Percentiles rank a stretch among this genome's conserved stretches.
phyloP scores from a whole-genome alignment of 2,888 invertebrate genomes.

The Morpho helenor region DNA sequence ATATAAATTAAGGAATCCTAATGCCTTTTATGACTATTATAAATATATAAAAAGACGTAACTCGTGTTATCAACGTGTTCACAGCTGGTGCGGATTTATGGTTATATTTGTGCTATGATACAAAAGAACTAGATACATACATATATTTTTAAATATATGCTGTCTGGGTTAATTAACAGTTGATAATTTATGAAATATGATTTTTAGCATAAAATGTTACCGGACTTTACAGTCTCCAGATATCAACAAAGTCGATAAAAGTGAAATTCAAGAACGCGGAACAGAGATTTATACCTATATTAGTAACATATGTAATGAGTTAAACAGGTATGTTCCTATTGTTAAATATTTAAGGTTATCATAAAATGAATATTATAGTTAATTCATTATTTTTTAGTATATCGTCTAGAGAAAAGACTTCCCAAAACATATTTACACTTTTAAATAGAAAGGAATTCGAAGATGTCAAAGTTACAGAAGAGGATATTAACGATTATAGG shows the following conservation, averaged over 20 bases:
- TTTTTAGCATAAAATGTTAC: slow-evolving; percentile 34
- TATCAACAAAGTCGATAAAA: slow-evolving; percentile 15
- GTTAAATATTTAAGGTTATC: slow-evolving; percentile 5
- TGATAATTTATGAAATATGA: too few species aligned
- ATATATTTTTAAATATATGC: too few species aligned
- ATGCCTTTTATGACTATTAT: too few species aligned
- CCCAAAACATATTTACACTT: slow-evolving; percentile 30
- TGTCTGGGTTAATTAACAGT: too few species aligned
- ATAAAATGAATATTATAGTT: not conserved
- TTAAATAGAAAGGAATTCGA: slow-evolving; percentile 34
- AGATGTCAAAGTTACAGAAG: slow-evolving; percentile 28
- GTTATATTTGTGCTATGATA: too few species aligned
- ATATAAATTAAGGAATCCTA: too few species aligned
- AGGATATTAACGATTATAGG: slow-evolving; percentile 26
- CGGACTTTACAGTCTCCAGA: slow-evolving; percentile 22
- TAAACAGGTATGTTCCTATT: slow-evolving; percentile 37
- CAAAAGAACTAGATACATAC: too few species aligned
- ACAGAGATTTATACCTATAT: slow-evolving; percentile 32
- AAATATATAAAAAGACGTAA: too few species aligned
- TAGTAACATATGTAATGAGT: slow-evolving; percentile 32
- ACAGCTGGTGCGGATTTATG: too few species aligned
- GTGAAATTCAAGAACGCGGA: slow-evolving; percentile 31
- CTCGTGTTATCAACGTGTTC: too few species aligned
- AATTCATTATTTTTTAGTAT: slow-evolving; percentile 33
- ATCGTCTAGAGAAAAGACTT: slow-evolving; percentile 33